These are phyloP conservation scores for Lophura swinhoii DNA, from an alignment of 2,797 vertebrate genomes.

Conservation along the genomic window DNA sequence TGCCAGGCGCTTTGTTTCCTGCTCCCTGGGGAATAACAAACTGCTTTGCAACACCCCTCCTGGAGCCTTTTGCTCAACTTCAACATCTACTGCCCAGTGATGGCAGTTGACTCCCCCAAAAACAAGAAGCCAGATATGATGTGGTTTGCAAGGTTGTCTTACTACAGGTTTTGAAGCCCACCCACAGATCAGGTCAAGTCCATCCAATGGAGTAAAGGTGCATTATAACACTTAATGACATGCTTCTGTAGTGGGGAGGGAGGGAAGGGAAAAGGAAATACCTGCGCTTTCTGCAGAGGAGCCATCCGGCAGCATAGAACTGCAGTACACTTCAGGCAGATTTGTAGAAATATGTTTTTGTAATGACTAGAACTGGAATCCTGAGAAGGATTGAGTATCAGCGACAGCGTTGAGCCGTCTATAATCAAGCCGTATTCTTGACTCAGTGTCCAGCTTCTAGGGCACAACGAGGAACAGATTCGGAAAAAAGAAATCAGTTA, in stretches of 20 bases:
- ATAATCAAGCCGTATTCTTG: constrained; percentile 95
- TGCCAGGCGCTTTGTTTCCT: background rate
- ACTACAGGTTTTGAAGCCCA: background rate
- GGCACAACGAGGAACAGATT: background rate
- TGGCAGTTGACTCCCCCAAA: background rate
- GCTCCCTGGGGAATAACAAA: background rate
- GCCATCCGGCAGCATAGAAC: constrained; percentile 98
- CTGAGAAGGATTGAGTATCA: constrained; percentile 89
- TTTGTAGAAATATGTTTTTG: constrained; percentile 92
- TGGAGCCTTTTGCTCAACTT: background rate
- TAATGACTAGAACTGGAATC: constrained; percentile 86
- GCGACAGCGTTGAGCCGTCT: constrained; percentile 91
- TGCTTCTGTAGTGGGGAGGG: background rate
- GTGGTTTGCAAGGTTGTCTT: background rate
- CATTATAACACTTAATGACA: fast-evolving
- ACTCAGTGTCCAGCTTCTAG: constrained; percentile 88
- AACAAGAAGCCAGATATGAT: background rate
- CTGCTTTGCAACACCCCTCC: background rate
- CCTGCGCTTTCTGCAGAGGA: constrained; percentile 97
- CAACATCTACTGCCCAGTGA: background rate
- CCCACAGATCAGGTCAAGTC: background rate
- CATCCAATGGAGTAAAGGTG: background rate
- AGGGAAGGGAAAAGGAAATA: background rate
- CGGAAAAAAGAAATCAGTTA: background rate
- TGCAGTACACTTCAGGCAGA: constrained; percentile 93